phyloP scores from a whole-genome alignment of 2,113 vertebrate species.

The Trematocara macrostoma region DNA sequence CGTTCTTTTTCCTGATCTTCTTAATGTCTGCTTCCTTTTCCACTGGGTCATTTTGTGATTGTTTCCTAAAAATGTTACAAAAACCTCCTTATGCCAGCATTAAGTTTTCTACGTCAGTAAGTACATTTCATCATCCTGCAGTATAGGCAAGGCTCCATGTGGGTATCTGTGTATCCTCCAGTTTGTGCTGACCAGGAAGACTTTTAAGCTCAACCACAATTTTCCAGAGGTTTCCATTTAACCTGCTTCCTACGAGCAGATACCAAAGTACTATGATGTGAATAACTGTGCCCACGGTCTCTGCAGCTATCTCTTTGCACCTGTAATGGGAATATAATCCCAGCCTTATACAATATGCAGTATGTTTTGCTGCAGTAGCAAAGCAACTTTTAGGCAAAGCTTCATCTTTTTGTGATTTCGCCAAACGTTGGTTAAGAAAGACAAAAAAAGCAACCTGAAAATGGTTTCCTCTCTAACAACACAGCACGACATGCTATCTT shows the following conservation, averaged over 20 bases:
- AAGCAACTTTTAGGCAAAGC: background rate
- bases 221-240: background rate
- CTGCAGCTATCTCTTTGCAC: background rate
- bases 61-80: background rate
- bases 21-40: background rate
- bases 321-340: background rate
- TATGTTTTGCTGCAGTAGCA: background rate
- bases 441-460: background rate
- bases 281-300: background rate
- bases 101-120: background rate
- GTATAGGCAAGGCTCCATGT: background rate
- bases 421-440: background rate
- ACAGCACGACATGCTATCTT: fast-evolving
- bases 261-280: background rate
- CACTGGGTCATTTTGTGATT: background rate
- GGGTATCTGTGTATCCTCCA: background rate
- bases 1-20: background rate
- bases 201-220: background rate
- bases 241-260: background rate
- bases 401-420: background rate
- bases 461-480: background rate
- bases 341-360: background rate
- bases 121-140: background rate
- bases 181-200: background rate
- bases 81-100: background rate